A percentile compares a stretch with the other conserved stretches of the same genome.
phyloP scores from a whole-genome alignment of 2,888 invertebrate species.

The Eurytoma californica region DNA sequence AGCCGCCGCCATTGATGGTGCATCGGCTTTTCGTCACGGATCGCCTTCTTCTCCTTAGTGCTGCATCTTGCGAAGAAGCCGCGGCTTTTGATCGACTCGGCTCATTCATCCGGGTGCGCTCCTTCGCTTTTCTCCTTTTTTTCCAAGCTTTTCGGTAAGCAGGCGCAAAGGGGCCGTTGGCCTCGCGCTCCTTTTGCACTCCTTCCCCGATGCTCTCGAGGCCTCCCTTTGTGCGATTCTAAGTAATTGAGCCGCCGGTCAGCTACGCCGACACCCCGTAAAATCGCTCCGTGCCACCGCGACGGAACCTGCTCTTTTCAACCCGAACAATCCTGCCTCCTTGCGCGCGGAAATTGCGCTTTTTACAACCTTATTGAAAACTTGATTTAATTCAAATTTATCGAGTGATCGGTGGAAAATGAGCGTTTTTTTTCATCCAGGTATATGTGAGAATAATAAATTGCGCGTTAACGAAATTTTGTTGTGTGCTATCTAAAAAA shows the following conservation, averaged over 20 bases:
- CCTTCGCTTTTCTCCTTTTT: neutral
- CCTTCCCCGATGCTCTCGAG: neutral
- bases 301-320: neutral
- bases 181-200: neutral
- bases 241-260: slow-evolving; percentile 33
- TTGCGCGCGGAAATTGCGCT: neutral
- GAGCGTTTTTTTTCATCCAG: neutral
- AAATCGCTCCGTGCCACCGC: slow-evolving; percentile 30
- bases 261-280: neutral
- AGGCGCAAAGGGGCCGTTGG: neutral
- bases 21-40: slow-evolving; percentile 57
- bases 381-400: neutral
- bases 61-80: slow-evolving; percentile 18
- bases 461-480: no score
- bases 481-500: no score
- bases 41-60: slow-evolving; percentile 55
- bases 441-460: no score
- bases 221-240: slow-evolving; percentile 36
- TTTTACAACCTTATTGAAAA: neutral
- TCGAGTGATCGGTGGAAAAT: neutral
- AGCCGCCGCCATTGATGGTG: neutral
- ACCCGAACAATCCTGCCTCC: neutral
- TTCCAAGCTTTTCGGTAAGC: slow-evolving; percentile 1
- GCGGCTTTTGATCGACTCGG: slow-evolving; percentile 57
- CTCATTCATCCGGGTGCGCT: neutral